Evolutionary conservation across 2,888 invertebrate genomes (phyloP), one percentile per base, ranked within the genome.

Genomic region (Synanthedon vespiformis): DNA sequence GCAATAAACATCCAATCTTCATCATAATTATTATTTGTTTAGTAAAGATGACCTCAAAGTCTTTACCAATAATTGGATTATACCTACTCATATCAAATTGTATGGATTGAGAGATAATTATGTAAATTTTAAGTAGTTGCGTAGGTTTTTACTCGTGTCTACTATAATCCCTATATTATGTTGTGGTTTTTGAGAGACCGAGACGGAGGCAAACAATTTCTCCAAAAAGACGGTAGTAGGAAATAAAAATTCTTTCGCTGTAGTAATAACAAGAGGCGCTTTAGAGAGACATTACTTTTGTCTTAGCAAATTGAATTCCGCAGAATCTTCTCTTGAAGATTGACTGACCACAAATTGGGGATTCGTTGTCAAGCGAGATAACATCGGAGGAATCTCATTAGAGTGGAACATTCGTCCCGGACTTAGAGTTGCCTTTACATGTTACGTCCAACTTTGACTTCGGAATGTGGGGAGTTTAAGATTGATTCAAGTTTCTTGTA

Each of bases 341-440:
- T 79, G 83, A 85, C 80, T 83, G 82, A 86, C 85, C 85, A 76
- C 86, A 86, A 81, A 85, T 84, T 82, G 77, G 80, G 77, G 79
- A 79, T 82, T 75, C 79, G 77, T 80, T 81, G 85, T 84, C 81
- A 82, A 74, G 77, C 72, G 68, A 77, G 82, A 83, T 85, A 84
- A 71, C 80, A 77, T 78, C 77, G 71, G 65, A 74, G 77, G 83
- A 86, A 86, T 86, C 86, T 86, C 85, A 86, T 86, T 86, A 85
- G 73, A 72, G 66, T 63, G 60, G 69, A 75, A 76, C 77, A 80
- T 73, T 77, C 64, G 71, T 73, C 68, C 69, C 63, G 61, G 64
- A 63, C 61, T 61, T 62, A 55, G 61, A 50, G 59, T 60, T 67
- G 63, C 72, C 69, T 79, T 77, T 79, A 74, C 70, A 73, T 72